These are phyloP conservation scores for Poecilus cupreus DNA, from an alignment of 2,888 invertebrate species.

Conservation along the genomic window DNA sequence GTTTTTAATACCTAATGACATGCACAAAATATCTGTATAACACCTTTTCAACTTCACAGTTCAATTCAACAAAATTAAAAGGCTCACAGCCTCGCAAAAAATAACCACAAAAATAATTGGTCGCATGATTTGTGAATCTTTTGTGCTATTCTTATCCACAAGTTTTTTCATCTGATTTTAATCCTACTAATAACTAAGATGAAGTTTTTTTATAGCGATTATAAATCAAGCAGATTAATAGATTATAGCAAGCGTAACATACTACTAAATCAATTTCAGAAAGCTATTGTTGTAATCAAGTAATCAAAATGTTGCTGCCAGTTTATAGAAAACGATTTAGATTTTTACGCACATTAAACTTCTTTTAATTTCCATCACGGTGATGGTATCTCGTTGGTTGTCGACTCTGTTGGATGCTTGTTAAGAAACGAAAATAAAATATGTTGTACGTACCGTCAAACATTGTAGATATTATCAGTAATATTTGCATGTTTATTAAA, in stretches of 20 bases:
- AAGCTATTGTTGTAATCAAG: too few species aligned
- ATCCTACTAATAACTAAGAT: neutral
- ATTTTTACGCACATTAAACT: neutral
- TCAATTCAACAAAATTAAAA: neutral
- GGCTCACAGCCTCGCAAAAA: neutral
- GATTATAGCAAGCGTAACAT: too few species aligned
- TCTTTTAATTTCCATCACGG: neutral
- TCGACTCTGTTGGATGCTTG: constrained; percentile 5
- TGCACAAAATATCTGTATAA: too few species aligned
- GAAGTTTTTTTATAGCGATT: neutral
- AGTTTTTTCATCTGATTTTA: neutral
- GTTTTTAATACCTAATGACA: too few species aligned
- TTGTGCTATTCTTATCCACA: neutral
- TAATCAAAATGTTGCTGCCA: too few species aligned
- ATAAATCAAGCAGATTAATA: too few species aligned
- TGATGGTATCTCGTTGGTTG: neutral
- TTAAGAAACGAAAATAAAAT: neutral
- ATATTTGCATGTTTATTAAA: neutral
- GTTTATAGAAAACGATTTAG: too few species aligned
- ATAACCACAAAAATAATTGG: neutral
- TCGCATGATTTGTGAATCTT: neutral
- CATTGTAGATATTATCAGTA: neutral
- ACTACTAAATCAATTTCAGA: too few species aligned
- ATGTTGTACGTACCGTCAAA: neutral
- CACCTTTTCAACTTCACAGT: too few species aligned